A percentile compares a stretch with the other conserved stretches of the same genome.
Evolutionary conservation across 2,888 invertebrate species (phyloP).

Genomic region (Eudemis profundana): DNA sequence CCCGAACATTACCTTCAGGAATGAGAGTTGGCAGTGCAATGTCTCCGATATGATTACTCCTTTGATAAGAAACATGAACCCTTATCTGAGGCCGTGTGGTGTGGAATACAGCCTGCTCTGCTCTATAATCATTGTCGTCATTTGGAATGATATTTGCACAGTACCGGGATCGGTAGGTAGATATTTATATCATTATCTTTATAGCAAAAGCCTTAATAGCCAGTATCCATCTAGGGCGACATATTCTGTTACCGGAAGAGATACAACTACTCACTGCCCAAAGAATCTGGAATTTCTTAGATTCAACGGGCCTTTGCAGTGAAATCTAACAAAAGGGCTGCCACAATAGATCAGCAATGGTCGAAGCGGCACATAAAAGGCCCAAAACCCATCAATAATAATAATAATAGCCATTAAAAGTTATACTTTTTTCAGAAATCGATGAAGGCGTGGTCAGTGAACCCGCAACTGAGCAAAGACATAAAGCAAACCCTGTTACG

Average conservation of each 20-base stretch:
- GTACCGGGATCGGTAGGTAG: constrained; percentile 77
- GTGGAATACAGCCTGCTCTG: constrained; percentile 94
- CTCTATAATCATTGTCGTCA: constrained; percentile 90
- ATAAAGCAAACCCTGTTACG: constrained; percentile 63
- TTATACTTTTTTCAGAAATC: constrained; percentile 58
- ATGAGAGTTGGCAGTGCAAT: constrained; percentile 72
- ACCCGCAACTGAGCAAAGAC: constrained; percentile 46
- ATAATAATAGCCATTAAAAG: too few relatives aligned
- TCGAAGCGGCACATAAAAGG: too few relatives aligned
- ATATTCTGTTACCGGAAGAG: too few relatives aligned
- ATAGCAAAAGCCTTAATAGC: too few relatives aligned
- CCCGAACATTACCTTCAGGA: constrained; percentile 55
- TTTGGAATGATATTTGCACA: constrained; percentile 91
- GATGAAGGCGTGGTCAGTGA: constrained; percentile 49
- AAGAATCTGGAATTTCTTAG: too few relatives aligned
- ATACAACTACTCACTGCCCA: too few relatives aligned
- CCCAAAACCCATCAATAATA: too few relatives aligned
- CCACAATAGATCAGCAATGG: too few relatives aligned
- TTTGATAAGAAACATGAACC: constrained; percentile 87
- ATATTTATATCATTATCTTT: background rate
- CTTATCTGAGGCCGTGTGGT: constrained; percentile 92
- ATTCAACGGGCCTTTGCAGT: too few relatives aligned
- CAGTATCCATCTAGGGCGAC: too few relatives aligned
- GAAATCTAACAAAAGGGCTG: too few relatives aligned
- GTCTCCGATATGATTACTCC: constrained; percentile 85